These are phyloP conservation scores for Sipha maydis DNA, from an alignment of 2,888 invertebrate species.

Conservation along the genomic window DNA sequence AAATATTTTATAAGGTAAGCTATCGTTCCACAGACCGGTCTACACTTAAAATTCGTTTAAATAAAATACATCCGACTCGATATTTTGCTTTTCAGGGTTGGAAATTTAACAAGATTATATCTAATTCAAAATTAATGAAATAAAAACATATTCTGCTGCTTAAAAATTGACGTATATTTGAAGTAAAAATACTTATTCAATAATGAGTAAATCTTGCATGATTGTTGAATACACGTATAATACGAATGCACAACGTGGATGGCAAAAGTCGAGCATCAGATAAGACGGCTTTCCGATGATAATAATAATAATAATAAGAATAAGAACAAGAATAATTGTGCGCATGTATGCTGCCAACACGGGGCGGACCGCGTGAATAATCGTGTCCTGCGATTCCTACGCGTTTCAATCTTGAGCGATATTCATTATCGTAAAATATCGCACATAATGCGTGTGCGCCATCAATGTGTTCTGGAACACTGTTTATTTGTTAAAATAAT, in stretches of 20 bases:
- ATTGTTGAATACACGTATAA: not conserved
- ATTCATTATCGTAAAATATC: not conserved
- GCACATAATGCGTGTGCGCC: not conserved
- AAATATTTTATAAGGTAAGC: too few species aligned
- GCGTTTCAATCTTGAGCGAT: not conserved
- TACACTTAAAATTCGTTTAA: not conserved
- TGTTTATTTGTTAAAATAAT: constrained; percentile 42
- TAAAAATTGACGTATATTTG: too few species aligned
- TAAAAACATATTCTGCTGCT: too few species aligned
- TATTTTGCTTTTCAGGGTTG: not conserved
- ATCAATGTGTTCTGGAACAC: constrained; percentile 28
- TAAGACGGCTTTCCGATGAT: constrained; percentile 25
- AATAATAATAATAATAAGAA: too few species aligned
- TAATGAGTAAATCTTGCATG: not conserved
- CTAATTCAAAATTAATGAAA: too few species aligned
- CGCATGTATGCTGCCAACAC: not conserved
- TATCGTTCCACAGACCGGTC: not conserved
- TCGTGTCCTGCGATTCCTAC: constrained; percentile 34
- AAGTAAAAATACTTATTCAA: not conserved
- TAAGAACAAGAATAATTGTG: too few species aligned
- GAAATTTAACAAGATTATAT: too few species aligned
- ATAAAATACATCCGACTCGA: not conserved
- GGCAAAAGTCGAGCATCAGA: constrained; percentile 3
- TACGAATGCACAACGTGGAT: not conserved
- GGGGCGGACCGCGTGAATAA: not conserved